Evolutionary conservation across 2,888 invertebrate species (phyloP).

Genomic region (Subacronicta megacephala): DNA sequence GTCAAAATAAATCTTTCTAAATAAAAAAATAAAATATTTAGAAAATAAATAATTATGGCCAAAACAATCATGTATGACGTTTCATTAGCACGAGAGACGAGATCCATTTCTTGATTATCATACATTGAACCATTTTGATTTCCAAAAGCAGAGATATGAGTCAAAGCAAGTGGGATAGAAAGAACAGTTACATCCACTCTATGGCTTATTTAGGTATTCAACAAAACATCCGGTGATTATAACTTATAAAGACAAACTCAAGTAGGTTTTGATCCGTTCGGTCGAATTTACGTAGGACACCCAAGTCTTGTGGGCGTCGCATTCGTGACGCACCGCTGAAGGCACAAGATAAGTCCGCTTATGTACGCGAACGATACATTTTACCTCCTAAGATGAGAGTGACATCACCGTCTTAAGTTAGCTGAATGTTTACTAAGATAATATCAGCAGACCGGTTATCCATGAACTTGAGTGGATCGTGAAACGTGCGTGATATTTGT

Average conservation of each 20-base stretch:
- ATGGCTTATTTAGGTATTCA: conserved; percentile 56
- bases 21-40: no score
- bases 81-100: neutral
- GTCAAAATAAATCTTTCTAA: no score
- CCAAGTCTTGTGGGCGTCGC: conserved; percentile 67
- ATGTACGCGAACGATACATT: conserved; percentile 71
- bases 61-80: neutral
- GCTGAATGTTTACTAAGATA: conserved; percentile 71
- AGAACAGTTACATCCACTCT: conserved; percentile 47
- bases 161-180: conserved; percentile 50
- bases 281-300: conserved; percentile 64
- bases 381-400: conserved; percentile 71
- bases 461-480: conserved; percentile 66
- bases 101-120: conserved; percentile 25
- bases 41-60: no score
- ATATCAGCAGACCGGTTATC: conserved; percentile 54
- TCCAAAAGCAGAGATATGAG: conserved; percentile 43
- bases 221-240: conserved; percentile 63
- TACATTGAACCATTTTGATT: conserved; percentile 47
- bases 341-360: conserved; percentile 63
- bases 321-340: conserved; percentile 70
- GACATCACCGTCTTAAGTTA: conserved; percentile 81
- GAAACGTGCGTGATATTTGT: conserved; percentile 22
- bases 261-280: conserved; percentile 62
- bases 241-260: conserved; percentile 58